Base-by-base conservation (phyloP, 2,888 invertebrate genomes). In the Callimorpha dominula region DNA sequence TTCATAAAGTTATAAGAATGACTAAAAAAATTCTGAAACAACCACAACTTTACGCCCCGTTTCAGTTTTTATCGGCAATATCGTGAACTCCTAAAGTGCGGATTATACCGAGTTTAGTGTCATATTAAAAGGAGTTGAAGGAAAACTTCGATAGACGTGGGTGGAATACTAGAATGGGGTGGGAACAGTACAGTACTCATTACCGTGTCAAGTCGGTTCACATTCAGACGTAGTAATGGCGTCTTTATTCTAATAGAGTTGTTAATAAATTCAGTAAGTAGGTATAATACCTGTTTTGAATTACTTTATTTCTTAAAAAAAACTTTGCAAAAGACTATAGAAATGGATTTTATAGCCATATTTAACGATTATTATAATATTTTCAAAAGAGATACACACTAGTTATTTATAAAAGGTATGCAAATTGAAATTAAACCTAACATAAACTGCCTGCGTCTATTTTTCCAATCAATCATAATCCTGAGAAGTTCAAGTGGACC, bases 81-180 rank as follows among this genome's bases (percentile, higher is more conserved):
- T 83, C 73, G 50, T 74, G 75, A 72, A 82, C 76, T 81, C 82
- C 73, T 71, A 72, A 77, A 82, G 78, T 83, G 73, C 81, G 86
- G 86, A 86, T 80, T 80, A 81, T 75, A 79, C 85, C 83, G 82
- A 86, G 80, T 86, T 85, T 81, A 85, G 80, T 81, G 80, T 79
- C 80, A 84, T 85, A 85, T 83, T 87, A 87, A 87, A 88, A 86
- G 81, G 83, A 85, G 82, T 84, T 82, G 80, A 82, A 81, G 83
- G 76, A 80, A 81, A 82, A 78, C 80, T 83, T 81, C 67, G 62
- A 57, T 70, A 70, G 72, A 77, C 78, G 75, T 52, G 76, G 65
- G 69, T 66, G 49, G 84, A 82, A 83, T 82, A 73, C 68, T 76
- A 77, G 62, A 78, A 64, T 68, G 65, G 72, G 50, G 68, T 64